Evolutionary conservation across 2,113 vertebrate species (phyloP), one percentile per base, ranked within the genome.

Genomic region (Rhabdornis inornatus): DNA sequence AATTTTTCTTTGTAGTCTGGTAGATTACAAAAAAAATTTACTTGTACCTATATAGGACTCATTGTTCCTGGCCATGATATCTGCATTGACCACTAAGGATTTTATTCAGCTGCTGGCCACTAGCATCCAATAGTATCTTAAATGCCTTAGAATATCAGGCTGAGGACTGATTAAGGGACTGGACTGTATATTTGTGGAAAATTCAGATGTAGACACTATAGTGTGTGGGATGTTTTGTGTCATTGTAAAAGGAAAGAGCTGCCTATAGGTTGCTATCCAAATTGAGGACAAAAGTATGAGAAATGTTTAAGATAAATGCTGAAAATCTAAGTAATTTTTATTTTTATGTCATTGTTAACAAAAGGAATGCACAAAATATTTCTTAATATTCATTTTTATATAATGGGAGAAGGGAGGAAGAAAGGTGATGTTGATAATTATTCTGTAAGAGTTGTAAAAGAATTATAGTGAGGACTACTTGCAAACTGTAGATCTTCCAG

Each of bases 251-350:
- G 6, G 4, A 19, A 68, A 76, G 11, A 83, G 11, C 28, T 37
- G 6, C 10, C 3, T 33, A 4, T 17, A 8, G 6, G 1, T 60
- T 7, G 27, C 22, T 63, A 39, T 33, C 3, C 0, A 12, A 92
- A 78, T 37, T 5, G 11, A 57, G 8, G 33, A 69, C 15, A 8
- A 10, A 56, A 37, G 11, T 17, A 28, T 27, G 11, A 75, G 45
- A 81, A 74, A 49, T 0, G 2, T 60, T 57, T 19, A 84, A 77
- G 44, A 74, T 18, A 78, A 92, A 65, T 64, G 7, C 7, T 56
- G 13, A 81, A 84, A 82, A 63, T 47, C 3, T n/a, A 59, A 45
- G 19, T n/a, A 0, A 0, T 24, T 18, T 66, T 49, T 70, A 22
- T 11, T 60, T 91, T 63, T 17, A 57, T 57, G 28, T 17, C 4